Percentiles rank a stretch among this genome's conserved stretches.
Evolutionary conservation across 2,797 vertebrate genomes (phyloP).

Genomic region (Taenioides sp.): DNA sequence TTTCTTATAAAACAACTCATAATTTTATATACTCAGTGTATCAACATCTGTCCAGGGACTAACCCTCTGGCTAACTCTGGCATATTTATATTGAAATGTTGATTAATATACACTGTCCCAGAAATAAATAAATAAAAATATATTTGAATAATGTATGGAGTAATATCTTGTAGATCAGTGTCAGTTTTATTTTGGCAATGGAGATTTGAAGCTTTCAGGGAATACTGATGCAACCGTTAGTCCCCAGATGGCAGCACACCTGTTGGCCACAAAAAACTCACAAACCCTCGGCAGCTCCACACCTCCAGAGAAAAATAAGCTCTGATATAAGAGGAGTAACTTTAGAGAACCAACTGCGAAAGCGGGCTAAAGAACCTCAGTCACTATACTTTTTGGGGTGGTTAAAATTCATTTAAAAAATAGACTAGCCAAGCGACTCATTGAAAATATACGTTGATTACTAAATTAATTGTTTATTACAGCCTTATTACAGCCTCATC

Average conservation of each 20-base stretch:
- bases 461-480: no score
- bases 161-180: constrained; percentile 41
- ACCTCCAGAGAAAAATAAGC: constrained; percentile 28
- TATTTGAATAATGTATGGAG: constrained; percentile 8
- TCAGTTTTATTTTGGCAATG: constrained; percentile 37
- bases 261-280: constrained; percentile 61
- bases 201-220: constrained; percentile 46
- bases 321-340: not conserved
- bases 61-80: no score
- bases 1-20: constrained; percentile 8
- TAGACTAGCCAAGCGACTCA: no score
- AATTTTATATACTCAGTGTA: not conserved
- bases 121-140: not conserved
- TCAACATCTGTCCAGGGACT: no score
- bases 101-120: no score
- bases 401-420: no score
- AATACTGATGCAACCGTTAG: constrained; percentile 71
- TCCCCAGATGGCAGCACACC: constrained; percentile 76
- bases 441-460: no score
- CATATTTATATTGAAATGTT: no score
- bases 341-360: not conserved
- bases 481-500: no score
- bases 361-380: no score
- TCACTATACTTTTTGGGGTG: no score
- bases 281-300: constrained; percentile 35